Base-by-base conservation (phyloP, 64 coral and sea anemone species). In the Montipora capricornis region DNA sequence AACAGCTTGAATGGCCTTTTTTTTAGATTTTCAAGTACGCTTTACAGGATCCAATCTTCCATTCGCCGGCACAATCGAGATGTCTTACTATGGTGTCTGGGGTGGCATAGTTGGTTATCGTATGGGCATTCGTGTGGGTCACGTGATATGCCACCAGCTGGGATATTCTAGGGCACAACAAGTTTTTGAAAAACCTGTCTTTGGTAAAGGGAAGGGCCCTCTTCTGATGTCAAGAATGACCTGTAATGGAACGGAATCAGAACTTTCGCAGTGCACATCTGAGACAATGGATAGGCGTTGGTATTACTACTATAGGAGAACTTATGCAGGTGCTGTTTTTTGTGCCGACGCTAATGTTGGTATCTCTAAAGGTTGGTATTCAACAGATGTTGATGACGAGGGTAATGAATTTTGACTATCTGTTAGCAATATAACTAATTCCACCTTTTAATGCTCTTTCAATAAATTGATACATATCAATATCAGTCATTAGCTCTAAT, bases 1-100 rank as follows among this genome's bases (percentile, higher is more conserved):
- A 0, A 68, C 1, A 3, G 2, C 17, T 68, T 59, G 12, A 59
- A 59, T 8, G 0, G 26, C 10, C 52, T 75, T 48, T 47, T 46
- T 77, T 48, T 15, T 24, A 82, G 80, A 62, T 64, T 62, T 82
- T 62, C 22, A 82, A 26, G 53, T 82, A 24, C 80, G 80, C 5
- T 66, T 82, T 12, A 44, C 3, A 8, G 80, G 80, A 64, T 62
- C 80, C 55, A 61, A 9, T 14, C 0, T 57, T 57, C 52, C 50
- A 26, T 81, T 59, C 55, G 80, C 55, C 10, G 80, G 80, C 5
- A 62, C 53, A 60, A 64, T 82, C 53, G 57, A 82, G 53, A 53
- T 82, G 55, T 60, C 59, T 11, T 82, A 82, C 11, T 62, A 82
- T 10, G 80, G 80, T 44, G 57, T 82, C 22, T 82, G 80, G 80